phyloP scores from a whole-genome alignment of 2,797 vertebrate genomes.

The Nannoperca australis region DNA sequence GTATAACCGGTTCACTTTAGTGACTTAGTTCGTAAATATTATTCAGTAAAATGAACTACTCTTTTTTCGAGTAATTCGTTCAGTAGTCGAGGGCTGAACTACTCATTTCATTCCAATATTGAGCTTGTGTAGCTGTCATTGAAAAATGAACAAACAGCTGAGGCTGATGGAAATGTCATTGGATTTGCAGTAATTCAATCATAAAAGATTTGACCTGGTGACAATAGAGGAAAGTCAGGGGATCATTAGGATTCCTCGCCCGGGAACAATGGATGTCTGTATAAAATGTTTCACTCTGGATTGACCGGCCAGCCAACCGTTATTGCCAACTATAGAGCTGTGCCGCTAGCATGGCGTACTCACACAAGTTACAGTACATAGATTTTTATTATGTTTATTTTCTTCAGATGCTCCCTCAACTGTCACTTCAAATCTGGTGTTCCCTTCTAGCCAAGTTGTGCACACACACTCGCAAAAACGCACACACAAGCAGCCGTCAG shows the following conservation, averaged over 20 bases:
- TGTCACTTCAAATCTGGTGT: neutral
- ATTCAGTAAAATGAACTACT: too few relatives aligned
- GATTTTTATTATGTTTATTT: neutral
- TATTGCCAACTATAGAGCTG: neutral
- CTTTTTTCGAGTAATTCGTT: too few relatives aligned
- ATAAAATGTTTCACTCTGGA: neutral
- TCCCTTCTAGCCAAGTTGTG: slow-evolving; percentile 21
- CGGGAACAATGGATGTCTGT: too few relatives aligned
- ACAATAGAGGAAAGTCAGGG: neutral
- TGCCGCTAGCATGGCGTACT: neutral
- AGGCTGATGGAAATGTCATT: neutral
- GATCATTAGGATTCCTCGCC: neutral
- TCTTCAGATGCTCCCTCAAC: neutral
- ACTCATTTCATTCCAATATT: too few relatives aligned
- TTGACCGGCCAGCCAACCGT: neutral
- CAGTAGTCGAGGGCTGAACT: too few relatives aligned
- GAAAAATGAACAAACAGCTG: too few relatives aligned
- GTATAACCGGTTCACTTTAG: too few relatives aligned
- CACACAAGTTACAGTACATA: neutral
- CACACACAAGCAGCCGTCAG: slow-evolving; percentile 4
- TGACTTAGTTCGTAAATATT: too few relatives aligned
- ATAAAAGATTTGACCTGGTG: neutral
- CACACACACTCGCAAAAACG: neutral
- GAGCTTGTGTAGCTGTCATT: too few relatives aligned
- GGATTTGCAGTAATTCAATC: neutral